Evolutionary conservation across 1,140 invertebrate genomes (phyloP), one percentile per base, ranked within the genome.

Genomic region (Trichogramma pretiosum): DNA sequence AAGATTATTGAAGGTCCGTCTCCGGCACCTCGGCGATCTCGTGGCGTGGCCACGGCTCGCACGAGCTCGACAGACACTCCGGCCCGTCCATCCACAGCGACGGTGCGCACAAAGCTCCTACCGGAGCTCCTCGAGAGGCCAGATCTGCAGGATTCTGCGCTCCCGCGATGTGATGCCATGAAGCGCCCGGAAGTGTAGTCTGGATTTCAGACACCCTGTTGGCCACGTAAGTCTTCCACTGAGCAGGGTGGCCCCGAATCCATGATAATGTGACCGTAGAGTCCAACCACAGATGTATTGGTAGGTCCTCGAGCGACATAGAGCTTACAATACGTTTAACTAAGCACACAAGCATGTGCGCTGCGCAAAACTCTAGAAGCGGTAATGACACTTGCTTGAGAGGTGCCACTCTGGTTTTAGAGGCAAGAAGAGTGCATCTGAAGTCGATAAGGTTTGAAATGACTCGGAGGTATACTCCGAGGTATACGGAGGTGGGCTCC

Each of bases 191-290:
- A 5, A 52, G 13, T 19, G 37, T 23, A 2, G 50, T 55, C 46
- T 67, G 65, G 17, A 72, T 67, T 34, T 52, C 42, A 8, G 54
- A 45, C 0, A 69, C 53, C 18, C 66, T 40, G 40, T 67, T 68
- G 2, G 59, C 61, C 5, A 71, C 63, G 48, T 63, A 70, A 11
- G 55, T 56, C 33, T 60, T 60, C 48, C 60, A 62, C 5, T 53
- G 42, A 14, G 16, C 13, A 1, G 62, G 52, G 11, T 28, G n/a
- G 16, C 44, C 47, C 7, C 34, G 33, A 5, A 68, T 45, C 64
- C 65, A 67, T 10, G 18, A 4, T 1, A 67, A 35, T 3, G 52
- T 54, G 13, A 59, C 51, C 8, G 26, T 19, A 4, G 33, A 51
- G 38, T 59, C 55, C 3, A 49, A 40, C 50, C 53, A 59, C 17